These are phyloP conservation scores for Mastigias papua DNA, from an alignment of 30 jellyfish, hydroid and myxozoan species.

Conservation along the genomic window DNA sequence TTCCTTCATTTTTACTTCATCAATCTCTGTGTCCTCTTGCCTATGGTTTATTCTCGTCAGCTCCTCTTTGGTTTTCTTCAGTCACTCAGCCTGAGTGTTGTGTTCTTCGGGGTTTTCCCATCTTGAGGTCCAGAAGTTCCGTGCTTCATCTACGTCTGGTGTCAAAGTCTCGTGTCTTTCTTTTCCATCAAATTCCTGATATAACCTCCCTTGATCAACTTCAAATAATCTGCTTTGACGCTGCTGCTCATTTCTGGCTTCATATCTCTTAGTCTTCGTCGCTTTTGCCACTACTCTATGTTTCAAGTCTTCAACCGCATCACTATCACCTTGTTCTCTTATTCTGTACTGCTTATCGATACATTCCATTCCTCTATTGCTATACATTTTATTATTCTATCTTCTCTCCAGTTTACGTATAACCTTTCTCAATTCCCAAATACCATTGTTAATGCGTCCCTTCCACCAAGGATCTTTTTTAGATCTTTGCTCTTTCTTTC, in stretches of 20 bases:
- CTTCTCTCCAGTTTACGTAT: slow-evolving; percentile 16
- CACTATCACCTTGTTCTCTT: slow-evolving; percentile 4
- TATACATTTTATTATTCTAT: not conserved
- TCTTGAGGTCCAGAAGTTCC: slow-evolving; percentile 12
- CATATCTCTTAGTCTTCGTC: not conserved
- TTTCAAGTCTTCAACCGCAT: not conserved
- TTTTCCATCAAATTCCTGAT: slow-evolving; percentile 27
- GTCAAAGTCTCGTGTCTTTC: not conserved
- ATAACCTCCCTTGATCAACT: slow-evolving; percentile 38
- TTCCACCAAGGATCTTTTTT: slow-evolving; percentile 36
- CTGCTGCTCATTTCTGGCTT: not conserved
- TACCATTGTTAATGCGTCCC: slow-evolving; percentile 1
- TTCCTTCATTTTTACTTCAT: not conserved
- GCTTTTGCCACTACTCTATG: not conserved
- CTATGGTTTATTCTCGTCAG: not conserved
- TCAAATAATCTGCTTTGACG: slow-evolving; percentile 27
- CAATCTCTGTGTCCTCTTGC: slow-evolving; percentile 1
- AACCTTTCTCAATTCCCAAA: slow-evolving; percentile 21
- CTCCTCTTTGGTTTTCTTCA: slow-evolving; percentile 14
- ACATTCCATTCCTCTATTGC: slow-evolving; percentile 6
- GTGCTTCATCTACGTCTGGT: slow-evolving; percentile 18
- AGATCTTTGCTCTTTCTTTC: slow-evolving; percentile 13
- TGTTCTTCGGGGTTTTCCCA: not conserved
- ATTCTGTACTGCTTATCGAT: slow-evolving; percentile 13
- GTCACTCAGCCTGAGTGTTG: slow-evolving; percentile 14